Evolutionary conservation across 1,140 invertebrate genomes (phyloP), one percentile per base, ranked within the genome.

Genomic region (Physella acuta): DNA sequence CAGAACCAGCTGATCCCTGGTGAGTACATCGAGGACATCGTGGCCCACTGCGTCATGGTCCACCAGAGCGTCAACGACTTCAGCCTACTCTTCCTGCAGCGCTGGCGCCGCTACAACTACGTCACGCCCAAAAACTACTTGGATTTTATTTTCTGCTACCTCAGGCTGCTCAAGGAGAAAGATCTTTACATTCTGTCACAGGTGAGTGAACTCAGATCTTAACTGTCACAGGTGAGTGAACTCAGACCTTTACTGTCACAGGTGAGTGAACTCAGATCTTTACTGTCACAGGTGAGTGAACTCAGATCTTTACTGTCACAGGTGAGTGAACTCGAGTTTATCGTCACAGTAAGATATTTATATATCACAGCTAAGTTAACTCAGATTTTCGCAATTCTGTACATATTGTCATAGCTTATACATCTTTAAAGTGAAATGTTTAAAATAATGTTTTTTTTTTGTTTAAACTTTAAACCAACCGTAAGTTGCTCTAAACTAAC

Each of bases 71-170:
- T 94, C 14, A 88, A 87, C 28, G 79, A 87, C 0, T 94, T 92
- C 81, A 92, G 90, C 0, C 78, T 78, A 17, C 89, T 92, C 61
- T 95, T 92, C 79, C 81, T 89, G 11, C 79, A 88, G 20, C 90
- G 91, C 68, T 82, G 93, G 14, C 85, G 92, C 33, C 86, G 93
- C 37, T 90, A 88, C 78, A 95, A 94, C 83, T 94, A 91, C 78
- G 91, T 94, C 0, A 95, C 93, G 3, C 94, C 94, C 0, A 94
- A 93, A 73, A 93, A 95, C 79, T 97, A 92, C 79, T 84, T 95
- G 70, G 93, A 95, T 82, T 94, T 90, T 72, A 91, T 95, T 39
- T 89, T 89, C 55, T 90, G 88, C 1, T 95, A 94, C 78, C 77
- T 93, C 0, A 87, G 87, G 70, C 82, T 95, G 11, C 80, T 95